Percentiles rank a stretch among this genome's conserved stretches.
These are phyloP conservation scores for Gorsachius magnificus DNA, from an alignment of 2,797 vertebrate species.

Conservation along the genomic window DNA sequence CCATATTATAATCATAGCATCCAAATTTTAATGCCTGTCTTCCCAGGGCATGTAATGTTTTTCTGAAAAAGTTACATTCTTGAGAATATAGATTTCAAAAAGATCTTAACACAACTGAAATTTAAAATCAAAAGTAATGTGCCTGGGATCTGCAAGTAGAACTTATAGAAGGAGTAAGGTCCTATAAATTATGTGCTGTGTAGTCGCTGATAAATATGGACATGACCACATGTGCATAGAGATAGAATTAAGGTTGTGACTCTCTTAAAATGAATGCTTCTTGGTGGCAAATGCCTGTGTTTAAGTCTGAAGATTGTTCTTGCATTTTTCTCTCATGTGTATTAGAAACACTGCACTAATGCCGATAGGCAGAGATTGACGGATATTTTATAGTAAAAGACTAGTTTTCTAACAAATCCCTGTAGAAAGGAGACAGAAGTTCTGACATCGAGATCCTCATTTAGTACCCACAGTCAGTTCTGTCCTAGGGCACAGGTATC, in stretches of 20 bases:
- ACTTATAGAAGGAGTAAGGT: neutral
- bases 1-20: rapidly evolving
- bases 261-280: neutral
- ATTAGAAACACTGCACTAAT: neutral
- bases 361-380: neutral
- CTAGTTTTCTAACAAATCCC: neutral
- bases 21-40: neutral
- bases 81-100: neutral
- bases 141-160: neutral
- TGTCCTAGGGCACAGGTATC: neutral
- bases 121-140: neutral
- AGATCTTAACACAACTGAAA: neutral
- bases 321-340: neutral
- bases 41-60: neutral
- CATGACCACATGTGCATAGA: neutral
- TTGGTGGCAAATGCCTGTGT: neutral
- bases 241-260: neutral
- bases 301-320: neutral
- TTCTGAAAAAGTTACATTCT: neutral
- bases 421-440: neutral
- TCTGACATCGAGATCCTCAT: neutral
- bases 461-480: neutral
- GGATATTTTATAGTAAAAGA: neutral
- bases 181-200: neutral
- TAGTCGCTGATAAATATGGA: neutral